phyloP scores from a whole-genome alignment of 1,140 invertebrate genomes.

The Teleopsis dalmanni region DNA sequence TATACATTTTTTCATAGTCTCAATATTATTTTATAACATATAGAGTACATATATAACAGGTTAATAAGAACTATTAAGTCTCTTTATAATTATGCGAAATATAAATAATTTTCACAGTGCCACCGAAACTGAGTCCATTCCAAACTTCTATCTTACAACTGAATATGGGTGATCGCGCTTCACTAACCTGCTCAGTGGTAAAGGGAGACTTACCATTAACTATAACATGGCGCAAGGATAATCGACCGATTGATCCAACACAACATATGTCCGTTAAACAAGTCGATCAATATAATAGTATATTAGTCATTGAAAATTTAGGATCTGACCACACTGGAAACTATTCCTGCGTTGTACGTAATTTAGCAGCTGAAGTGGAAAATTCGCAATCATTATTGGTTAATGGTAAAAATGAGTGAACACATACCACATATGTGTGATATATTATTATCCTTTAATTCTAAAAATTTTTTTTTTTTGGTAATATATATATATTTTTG shows the following conservation, averaged over 20 bases:
- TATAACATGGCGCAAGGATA: constrained; percentile 71
- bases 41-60: too few relatives aligned
- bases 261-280: constrained; percentile 59
- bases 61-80: too few relatives aligned
- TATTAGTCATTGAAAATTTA: constrained; percentile 69
- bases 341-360: constrained; percentile 66
- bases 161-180: constrained; percentile 68
- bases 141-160: constrained; percentile 62
- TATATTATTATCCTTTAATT: too few relatives aligned
- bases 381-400: constrained; percentile 68
- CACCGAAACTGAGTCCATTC: constrained; percentile 72
- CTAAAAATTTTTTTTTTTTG: too few relatives aligned
- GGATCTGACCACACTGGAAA: constrained; percentile 70
- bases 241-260: constrained; percentile 54
- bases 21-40: too few relatives aligned
- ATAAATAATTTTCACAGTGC: constrained; percentile 67
- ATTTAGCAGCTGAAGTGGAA: constrained; percentile 63
- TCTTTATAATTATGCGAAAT: too few relatives aligned
- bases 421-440: too few relatives aligned
- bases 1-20: too few relatives aligned
- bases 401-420: constrained; percentile 70
- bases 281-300: constrained; percentile 69
- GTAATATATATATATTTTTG: too few relatives aligned
- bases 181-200: constrained; percentile 67
- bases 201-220: constrained; percentile 70